Evolutionary conservation across 1,140 invertebrate genomes (phyloP), one percentile per base, ranked within the genome.

Genomic region (Drosophila obscura): DNA sequence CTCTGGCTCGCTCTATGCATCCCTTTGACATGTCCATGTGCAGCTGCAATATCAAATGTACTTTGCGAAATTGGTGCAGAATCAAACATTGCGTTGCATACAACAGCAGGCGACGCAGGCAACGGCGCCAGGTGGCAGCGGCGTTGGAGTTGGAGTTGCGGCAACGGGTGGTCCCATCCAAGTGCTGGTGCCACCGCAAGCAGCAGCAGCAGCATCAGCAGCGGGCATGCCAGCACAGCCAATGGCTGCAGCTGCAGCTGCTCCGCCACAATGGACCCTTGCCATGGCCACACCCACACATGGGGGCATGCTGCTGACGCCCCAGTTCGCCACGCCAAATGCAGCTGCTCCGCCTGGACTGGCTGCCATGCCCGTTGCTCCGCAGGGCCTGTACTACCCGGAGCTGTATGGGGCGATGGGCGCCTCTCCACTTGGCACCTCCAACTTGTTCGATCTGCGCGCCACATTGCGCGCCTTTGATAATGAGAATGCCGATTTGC

Each of bases 41-140:
- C 58, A 91, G 90, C 58, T 89, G 48, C 90, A 91, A 77, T 91
- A 92, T 53, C 90, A 92, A 73, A 85, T 90, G 79, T 91, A 92
- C 65, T 91, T 92, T 80, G 82, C 89, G 4, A 91, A 90, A 83
- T 65, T 91, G 75, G 84, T 91, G 22, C 90, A 91, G 45, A 75
- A 78, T 46, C 90, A 91, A 63, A 91, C 90, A 26, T 24, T 81
- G 65, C 83, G 87, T 3, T 88, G 85, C 53, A 74, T 91, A 53
- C 90, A 90, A 19, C 75, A 82, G 52, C 81, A 81, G 46, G 51
- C 83, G 19, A 48, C 50, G 7, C 35, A 63, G 15, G 51, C 58
- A n/a, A 46, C 59, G 6, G 16, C 68, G 15, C 11, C 75, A 44
- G 48, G 52, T 26, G 71, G 41, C 46, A 57, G 49, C 13, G 69